A percentile compares a stretch with the other conserved stretches of the same genome.
These are phyloP conservation scores for Pristiophorus japonicus DNA, from an alignment of 2,113 vertebrate genomes.

Conservation along the genomic window DNA sequence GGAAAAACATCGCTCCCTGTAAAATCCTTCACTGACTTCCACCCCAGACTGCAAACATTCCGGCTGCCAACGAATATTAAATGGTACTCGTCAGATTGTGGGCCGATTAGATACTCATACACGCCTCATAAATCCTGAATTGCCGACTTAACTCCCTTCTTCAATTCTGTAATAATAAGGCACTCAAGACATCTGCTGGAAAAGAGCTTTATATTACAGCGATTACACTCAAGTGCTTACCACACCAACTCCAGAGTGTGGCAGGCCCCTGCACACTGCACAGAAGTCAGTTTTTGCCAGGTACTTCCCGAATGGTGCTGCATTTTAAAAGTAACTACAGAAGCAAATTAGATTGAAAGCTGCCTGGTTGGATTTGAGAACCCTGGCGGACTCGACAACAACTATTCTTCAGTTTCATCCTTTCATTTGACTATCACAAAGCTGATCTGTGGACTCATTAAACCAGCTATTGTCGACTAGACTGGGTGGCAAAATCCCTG, in stretches of 20 bases:
- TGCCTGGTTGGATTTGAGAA: background rate
- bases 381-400: background rate
- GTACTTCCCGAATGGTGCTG: background rate
- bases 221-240: background rate
- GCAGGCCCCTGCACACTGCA: background rate
- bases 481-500: too few relatives aligned
- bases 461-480: background rate
- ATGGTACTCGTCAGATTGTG: background rate
- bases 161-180: background rate
- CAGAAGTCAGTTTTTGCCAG: background rate
- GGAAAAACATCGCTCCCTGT: too few relatives aligned
- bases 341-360: background rate
- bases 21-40: too few relatives aligned
- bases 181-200: background rate
- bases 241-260: background rate
- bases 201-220: background rate
- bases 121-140: background rate
- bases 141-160: background rate
- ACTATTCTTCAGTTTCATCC: background rate
- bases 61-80: too few relatives aligned
- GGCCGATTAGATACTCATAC: background rate
- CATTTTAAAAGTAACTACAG: background rate
- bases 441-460: background rate
- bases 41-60: too few relatives aligned
- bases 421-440: background rate